Evolutionary conservation across 1,140 invertebrate species (phyloP).

Genomic region (Mya arenaria): DNA sequence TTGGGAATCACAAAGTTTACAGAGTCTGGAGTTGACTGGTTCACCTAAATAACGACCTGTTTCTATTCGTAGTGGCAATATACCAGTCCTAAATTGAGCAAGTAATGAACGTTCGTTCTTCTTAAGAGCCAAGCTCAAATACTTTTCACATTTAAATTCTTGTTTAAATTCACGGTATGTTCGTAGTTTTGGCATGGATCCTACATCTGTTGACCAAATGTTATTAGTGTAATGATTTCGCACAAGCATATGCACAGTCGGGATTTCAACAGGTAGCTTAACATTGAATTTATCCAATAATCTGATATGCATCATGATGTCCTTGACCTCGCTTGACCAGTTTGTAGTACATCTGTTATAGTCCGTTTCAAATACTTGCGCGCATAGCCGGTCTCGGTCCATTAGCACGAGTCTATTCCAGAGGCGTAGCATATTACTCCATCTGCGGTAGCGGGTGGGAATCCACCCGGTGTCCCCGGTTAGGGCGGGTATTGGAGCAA

Average conservation of each 20-base stretch:
- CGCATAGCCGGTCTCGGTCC: slow-evolving; percentile 4
- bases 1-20: no score
- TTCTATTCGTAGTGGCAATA: neutral
- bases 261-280: neutral
- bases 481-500: slow-evolving; percentile 29
- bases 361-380: slow-evolving; percentile 17
- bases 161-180: neutral
- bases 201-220: neutral
- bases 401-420: slow-evolving; percentile 31
- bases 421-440: neutral
- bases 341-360: slow-evolving; percentile 21
- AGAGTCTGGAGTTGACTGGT: neutral
- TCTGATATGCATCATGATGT: neutral
- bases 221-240: neutral
- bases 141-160: neutral
- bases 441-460: neutral
- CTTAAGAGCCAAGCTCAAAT: neutral
- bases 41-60: neutral
- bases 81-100: no score
- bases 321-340: slow-evolving; percentile 35
- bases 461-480: slow-evolving; percentile 14
- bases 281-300: neutral
- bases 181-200: neutral
- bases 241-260: neutral
- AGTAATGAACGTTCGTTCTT: slow-evolving; percentile 6